phyloP scores from a whole-genome alignment of 2,888 invertebrate species.

The Bellardia bayeri region DNA sequence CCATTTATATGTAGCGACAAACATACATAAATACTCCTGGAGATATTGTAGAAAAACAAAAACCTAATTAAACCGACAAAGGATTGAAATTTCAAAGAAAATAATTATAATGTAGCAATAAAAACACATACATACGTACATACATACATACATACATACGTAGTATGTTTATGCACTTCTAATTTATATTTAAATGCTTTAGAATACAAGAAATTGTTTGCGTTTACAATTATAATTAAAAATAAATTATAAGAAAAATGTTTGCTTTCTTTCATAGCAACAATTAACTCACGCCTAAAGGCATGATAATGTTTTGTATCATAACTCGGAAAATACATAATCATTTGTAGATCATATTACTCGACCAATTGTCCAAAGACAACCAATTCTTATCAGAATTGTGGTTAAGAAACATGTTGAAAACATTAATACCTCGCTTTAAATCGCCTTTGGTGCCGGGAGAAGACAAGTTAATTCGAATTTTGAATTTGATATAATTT shows the following conservation, averaged over 20 bases:
- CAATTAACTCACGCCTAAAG: too few relatives aligned
- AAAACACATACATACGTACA: neutral
- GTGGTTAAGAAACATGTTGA: too few relatives aligned
- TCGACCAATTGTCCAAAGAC: too few relatives aligned
- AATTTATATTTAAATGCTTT: constrained; percentile 6
- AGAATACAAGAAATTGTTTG: neutral
- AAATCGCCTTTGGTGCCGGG: too few relatives aligned
- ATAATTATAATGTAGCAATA: constrained; percentile 32
- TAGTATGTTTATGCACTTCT: neutral
- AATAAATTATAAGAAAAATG: neutral
- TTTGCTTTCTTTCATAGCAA: neutral
- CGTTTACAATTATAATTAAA: neutral
- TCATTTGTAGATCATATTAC: too few relatives aligned
- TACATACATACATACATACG: neutral
- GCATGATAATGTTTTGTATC: too few relatives aligned
- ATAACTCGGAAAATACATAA: too few relatives aligned
- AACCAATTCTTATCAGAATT: too few relatives aligned
- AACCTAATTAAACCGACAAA: constrained; percentile 61
- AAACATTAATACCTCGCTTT: too few relatives aligned
- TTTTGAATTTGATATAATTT: too few relatives aligned
- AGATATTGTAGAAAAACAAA: constrained; percentile 32
- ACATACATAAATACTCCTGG: neutral
- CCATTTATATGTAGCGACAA: neutral
- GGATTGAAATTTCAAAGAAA: constrained; percentile 55
- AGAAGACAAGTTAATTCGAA: too few relatives aligned